These are phyloP conservation scores for Hololepta plana DNA, from an alignment of 2,888 invertebrate genomes.

Conservation along the genomic window DNA sequence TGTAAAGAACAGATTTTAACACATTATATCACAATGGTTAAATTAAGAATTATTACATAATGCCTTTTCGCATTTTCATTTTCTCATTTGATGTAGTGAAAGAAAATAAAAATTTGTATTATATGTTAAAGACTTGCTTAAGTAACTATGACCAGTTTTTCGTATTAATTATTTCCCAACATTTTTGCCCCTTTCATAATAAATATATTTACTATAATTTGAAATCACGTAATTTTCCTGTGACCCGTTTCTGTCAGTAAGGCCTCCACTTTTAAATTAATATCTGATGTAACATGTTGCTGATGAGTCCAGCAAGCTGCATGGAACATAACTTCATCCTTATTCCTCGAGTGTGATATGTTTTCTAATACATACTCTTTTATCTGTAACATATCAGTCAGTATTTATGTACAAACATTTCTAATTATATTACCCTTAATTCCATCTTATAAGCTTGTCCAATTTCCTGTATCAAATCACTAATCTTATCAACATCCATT, in stretches of 20 bases:
- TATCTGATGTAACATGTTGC: constrained; percentile 20
- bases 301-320: constrained; percentile 30
- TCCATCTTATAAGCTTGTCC: constrained; percentile 25
- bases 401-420: not conserved
- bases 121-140: too few species aligned
- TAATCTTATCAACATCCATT: constrained; percentile 16
- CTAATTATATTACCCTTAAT: constrained; percentile 17
- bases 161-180: not conserved
- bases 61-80: too few species aligned
- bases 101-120: too few species aligned
- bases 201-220: constrained; percentile 1
- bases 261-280: constrained; percentile 20
- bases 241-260: constrained; percentile 26
- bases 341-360: constrained; percentile 25
- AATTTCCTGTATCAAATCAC: constrained; percentile 15
- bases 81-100: too few species aligned
- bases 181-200: not conserved
- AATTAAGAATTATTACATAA: too few species aligned
- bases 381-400: constrained; percentile 14
- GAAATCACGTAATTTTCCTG: constrained; percentile 15
- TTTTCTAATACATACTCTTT: constrained; percentile 25
- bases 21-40: too few species aligned
- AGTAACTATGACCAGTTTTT: too few species aligned
- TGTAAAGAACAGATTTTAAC: too few species aligned
- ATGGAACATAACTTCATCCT: constrained; percentile 27